Evolutionary conservation across 2,888 invertebrate genomes (phyloP), one percentile per base, ranked within the genome.

Genomic region (Apantesis nais): DNA sequence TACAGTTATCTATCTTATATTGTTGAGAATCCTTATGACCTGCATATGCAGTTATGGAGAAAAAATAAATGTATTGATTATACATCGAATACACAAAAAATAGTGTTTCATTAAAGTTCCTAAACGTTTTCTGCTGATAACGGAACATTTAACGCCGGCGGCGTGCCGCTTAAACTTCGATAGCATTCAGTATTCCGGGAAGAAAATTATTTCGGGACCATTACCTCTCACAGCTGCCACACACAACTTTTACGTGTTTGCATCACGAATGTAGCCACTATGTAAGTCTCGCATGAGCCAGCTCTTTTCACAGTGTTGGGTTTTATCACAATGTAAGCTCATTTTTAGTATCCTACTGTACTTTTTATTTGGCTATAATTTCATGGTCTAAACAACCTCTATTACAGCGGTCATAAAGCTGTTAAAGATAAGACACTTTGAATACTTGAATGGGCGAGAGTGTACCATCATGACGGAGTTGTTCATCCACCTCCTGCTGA

Each of bases 121-220:
- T 74, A 63, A 71, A 80, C 68, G 58, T 77, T 80, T 79, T 77
- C 72, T 80, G 72, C 66, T 73, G 73, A 81, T 85, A 84, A 84
- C 86, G 89, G 89, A 85, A 90, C 90, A 91, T 90, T 90, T 88
- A 84, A 83, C 83, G 72, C 77, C 58, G 41, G 41, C 39, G 39
- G 39, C 77, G 78, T 78, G 71, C 79, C 77, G 77, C 76, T 83
- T 82, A 82, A 85, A 86, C 85, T 89, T 87, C 86, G 84, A 89
- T 88, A 86, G 83, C 82, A 85, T 86, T 87, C 85, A 83, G 85
- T 85, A 86, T 87, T 86, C 86, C 84, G 80, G 75, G 80, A 83
- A 84, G 86, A 86, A 87, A 89, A 91, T 90, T 90, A 91, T 88
- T 88, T 90, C 89, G 76, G 85, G 83, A 76, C 88, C 91, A 91